A percentile compares a stretch with the other conserved stretches of the same genome.
Evolutionary conservation across 2,797 vertebrate species (phyloP).

Genomic region (Sebastes oblongus): DNA sequence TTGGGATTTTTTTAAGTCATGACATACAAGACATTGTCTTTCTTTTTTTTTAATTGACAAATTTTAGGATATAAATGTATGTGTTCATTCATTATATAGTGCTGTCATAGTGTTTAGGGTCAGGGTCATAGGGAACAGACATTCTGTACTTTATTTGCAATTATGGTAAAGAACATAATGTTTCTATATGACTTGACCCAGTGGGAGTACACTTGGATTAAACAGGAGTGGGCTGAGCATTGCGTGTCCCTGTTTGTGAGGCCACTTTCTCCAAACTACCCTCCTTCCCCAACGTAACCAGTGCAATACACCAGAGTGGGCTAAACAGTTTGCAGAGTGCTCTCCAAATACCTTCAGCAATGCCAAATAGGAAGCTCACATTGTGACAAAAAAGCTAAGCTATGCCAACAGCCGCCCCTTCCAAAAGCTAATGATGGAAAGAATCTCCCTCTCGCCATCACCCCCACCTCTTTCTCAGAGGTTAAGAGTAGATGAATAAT

Average conservation of each 20-base stretch:
- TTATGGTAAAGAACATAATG: conserved; percentile 12
- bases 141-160: not conserved
- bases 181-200: conserved; percentile 21
- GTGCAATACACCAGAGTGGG: conserved; percentile 9
- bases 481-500: conserved; percentile 92
- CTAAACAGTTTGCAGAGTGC: conserved; percentile 38
- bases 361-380: conserved; percentile 72
- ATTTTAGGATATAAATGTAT: not conserved
- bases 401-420: conserved; percentile 64
- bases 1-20: not conserved
- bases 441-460: conserved; percentile 51
- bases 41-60: rapidly evolving
- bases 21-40: not conserved
- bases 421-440: conserved; percentile 87
- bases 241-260: conserved; percentile 6
- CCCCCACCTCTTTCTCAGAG: conserved; percentile 49
- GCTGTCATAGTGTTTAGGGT: not conserved
- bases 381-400: conserved; percentile 67
- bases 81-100: not conserved
- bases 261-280: conserved; percentile 26
- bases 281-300: conserved; percentile 20
- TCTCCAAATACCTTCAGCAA: conserved; percentile 54
- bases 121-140: not conserved
- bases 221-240: conserved; percentile 16
- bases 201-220: conserved; percentile 4